These are phyloP conservation scores for Agriopis aurantiaria DNA, from an alignment of 2,888 invertebrate genomes.

Conservation along the genomic window DNA sequence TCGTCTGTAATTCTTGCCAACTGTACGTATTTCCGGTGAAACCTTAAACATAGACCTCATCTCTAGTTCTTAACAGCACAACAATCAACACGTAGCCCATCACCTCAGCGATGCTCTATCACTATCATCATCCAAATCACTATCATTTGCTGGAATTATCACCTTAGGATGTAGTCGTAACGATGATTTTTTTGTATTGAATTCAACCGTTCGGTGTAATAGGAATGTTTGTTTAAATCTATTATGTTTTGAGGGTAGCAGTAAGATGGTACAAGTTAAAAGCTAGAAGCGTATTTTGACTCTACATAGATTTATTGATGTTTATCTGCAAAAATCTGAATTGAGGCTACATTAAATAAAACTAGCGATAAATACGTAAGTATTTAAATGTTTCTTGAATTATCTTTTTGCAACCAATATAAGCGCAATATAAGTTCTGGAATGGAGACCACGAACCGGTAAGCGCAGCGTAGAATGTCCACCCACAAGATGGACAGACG, in stretches of 20 bases:
- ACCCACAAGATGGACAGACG: too few species aligned
- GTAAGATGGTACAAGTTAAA: conserved; percentile 48
- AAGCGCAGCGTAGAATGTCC: too few species aligned
- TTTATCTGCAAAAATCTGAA: background rate
- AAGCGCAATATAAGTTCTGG: too few species aligned
- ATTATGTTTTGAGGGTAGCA: conserved; percentile 60
- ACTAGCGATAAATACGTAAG: too few species aligned
- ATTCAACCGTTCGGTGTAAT: conserved; percentile 59
- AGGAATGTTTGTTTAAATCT: conserved; percentile 82
- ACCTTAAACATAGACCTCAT: conserved; percentile 21
- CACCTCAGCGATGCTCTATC: conserved; percentile 52
- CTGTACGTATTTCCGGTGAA: conserved; percentile 17
- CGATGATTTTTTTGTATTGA: conserved; percentile 59
- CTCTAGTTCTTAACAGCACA: conserved; percentile 18
- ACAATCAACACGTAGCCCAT: conserved; percentile 35
- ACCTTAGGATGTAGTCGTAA: conserved; percentile 59
- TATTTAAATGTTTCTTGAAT: too few species aligned
- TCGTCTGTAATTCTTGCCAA: background rate
- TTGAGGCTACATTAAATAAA: too few species aligned
- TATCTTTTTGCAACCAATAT: too few species aligned
- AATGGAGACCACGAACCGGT: too few species aligned
- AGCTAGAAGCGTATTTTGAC: conserved; percentile 20
- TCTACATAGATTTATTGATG: background rate
- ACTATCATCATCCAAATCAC: conserved; percentile 56
- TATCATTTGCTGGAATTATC: conserved; percentile 72